Conservation (phyloP, 2,888 invertebrate species). For the Nebria salina region DNA sequence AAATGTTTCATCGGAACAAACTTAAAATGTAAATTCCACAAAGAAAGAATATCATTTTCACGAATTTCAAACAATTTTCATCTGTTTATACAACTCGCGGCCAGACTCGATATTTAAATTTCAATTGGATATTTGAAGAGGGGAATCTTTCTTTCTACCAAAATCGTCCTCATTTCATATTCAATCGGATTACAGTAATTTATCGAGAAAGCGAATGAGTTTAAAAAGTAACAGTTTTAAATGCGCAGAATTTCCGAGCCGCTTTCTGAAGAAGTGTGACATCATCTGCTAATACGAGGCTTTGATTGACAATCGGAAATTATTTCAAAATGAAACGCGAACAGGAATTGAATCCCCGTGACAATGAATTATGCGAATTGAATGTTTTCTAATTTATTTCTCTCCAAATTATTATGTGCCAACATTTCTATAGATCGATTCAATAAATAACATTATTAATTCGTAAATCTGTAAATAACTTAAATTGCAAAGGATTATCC, state of each 20-base stretch:
- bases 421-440: too few species aligned
- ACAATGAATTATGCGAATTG: too few species aligned
- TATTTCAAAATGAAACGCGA: neutral
- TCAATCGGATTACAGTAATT: neutral
- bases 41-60: neutral
- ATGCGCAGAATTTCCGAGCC: neutral
- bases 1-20: neutral
- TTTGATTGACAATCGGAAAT: neutral
- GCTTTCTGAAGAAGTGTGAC: neutral
- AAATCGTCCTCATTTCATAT: neutral
- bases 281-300: neutral
- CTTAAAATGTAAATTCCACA: neutral
- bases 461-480: too few species aligned
- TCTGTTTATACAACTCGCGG: neutral
- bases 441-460: too few species aligned
- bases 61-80: neutral
- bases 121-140: neutral
- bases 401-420: too few species aligned
- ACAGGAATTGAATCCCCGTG: neutral
- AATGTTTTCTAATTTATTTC: too few species aligned
- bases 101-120: neutral
- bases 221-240: neutral
- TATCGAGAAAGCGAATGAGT: neutral
- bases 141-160: neutral
- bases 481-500: too few species aligned